Evolutionary conservation across 2,888 invertebrate genomes (phyloP).

Genomic region (Vanessa cardui): DNA sequence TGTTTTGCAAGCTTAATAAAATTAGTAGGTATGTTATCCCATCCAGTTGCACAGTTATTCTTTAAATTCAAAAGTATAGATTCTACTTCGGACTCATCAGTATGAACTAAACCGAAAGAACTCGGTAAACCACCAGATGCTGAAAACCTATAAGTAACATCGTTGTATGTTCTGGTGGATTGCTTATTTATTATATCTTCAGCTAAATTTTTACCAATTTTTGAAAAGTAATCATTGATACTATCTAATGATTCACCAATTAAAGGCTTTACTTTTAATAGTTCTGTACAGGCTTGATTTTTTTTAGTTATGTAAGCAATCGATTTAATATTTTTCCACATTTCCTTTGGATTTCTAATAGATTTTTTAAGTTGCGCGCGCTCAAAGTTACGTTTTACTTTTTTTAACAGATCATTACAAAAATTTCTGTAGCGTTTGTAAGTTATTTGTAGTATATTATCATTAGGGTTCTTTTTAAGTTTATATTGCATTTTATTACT

Average conservation of each 20-base stretch:
- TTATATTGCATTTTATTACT: conserved; percentile 35
- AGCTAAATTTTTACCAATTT: conserved; percentile 4
- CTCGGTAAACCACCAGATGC: neutral
- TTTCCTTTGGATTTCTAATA: conserved; percentile 9
- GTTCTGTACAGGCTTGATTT: conserved; percentile 2
- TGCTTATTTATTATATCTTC: neutral
- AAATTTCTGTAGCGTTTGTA: conserved; percentile 43
- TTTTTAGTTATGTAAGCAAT: conserved; percentile 1
- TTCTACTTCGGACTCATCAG: conserved; percentile 9
- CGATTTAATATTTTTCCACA: conserved; percentile 16
- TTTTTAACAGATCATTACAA: conserved; percentile 40
- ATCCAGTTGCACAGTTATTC: conserved; percentile 19
- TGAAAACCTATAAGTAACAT: conserved; percentile 5
- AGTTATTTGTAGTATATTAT: conserved; percentile 25
- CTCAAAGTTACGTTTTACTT: conserved; percentile 37
- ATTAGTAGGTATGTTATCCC: conserved; percentile 19
- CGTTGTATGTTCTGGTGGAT: conserved; percentile 3
- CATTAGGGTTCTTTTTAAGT: conserved; percentile 25
- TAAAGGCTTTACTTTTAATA: conserved; percentile 1
- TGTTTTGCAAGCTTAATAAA: conserved; percentile 19
- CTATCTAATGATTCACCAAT: neutral
- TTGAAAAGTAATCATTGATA: neutral
- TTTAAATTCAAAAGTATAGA: conserved; percentile 15
- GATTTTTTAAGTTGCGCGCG: conserved; percentile 11
- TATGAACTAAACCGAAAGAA: conserved; percentile 4